Conservation (phyloP, 2,888 invertebrate species). For the Hemithea aestivaria region DNA sequence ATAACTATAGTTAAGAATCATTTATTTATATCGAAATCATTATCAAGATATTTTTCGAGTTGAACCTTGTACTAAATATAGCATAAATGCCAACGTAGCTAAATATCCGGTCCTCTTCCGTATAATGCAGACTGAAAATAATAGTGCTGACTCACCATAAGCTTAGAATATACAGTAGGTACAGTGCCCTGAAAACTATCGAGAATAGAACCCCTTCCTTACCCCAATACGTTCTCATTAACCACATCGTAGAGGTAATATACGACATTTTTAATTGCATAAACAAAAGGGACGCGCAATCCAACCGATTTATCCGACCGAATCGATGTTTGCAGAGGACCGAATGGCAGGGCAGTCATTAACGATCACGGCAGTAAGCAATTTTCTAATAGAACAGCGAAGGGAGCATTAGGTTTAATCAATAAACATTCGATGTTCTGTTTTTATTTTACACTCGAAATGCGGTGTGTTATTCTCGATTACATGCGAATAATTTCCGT, state of each 20-base stretch:
- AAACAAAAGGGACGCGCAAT: slow-evolving; percentile 32
- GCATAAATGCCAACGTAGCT: no score
- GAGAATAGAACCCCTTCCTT: neutral
- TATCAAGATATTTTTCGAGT: no score
- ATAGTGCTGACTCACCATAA: neutral
- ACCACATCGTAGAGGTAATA: slow-evolving; percentile 10
- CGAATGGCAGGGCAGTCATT: slow-evolving; percentile 26
- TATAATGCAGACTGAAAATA: neutral
- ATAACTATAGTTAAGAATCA: no score
- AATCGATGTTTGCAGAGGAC: slow-evolving; percentile 38
- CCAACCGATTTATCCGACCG: slow-evolving; percentile 28
- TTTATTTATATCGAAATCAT: no score
- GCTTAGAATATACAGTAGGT: neutral
- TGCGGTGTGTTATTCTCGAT: no score
- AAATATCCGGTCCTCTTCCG: no score
- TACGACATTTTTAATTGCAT: slow-evolving; percentile 19
- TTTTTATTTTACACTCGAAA: slow-evolving; percentile 8
- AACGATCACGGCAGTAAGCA: slow-evolving; percentile 35
- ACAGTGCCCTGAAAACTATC: neutral
- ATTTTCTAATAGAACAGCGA: slow-evolving; percentile 32
- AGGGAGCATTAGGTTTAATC: slow-evolving; percentile 23
- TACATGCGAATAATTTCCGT: no score
- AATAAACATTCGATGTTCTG: slow-evolving; percentile 23
- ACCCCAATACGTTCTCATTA: slow-evolving; percentile 7
- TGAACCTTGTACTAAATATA: no score